Evolutionary conservation across 2,797 vertebrate species (phyloP).

Genomic region (Diplodus puntazzo): DNA sequence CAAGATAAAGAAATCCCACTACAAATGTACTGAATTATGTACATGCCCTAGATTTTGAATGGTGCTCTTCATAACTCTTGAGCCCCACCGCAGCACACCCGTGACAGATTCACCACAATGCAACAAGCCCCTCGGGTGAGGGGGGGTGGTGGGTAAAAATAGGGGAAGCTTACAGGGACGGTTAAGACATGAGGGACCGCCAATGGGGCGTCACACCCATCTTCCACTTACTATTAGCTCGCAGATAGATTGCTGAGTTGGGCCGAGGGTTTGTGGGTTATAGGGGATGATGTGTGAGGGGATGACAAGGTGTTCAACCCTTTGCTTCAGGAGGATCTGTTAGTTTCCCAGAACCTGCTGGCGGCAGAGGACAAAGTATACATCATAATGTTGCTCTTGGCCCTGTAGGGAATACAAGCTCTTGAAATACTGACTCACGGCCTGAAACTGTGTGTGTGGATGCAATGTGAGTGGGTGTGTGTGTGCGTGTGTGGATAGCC

Average conservation of each 20-base stretch:
- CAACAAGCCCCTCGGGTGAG: constrained; percentile 12
- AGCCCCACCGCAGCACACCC: constrained; percentile 11
- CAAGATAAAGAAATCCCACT: constrained; percentile 56
- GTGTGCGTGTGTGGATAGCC: not conserved
- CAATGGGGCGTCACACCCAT: constrained; percentile 17
- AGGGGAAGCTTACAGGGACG: constrained; percentile 29
- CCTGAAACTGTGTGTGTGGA: not conserved
- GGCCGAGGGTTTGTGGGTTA: constrained; percentile 24
- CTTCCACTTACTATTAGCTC: constrained; percentile 50
- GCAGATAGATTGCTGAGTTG: constrained; percentile 49
- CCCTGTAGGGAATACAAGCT: constrained; percentile 36
- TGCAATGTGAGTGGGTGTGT: not conserved
- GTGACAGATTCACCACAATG: constrained; percentile 46
- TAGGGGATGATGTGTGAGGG: constrained; percentile 56
- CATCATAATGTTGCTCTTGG: constrained; percentile 45
- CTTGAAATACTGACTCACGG: constrained; percentile 36
- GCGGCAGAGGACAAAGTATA: constrained; percentile 29
- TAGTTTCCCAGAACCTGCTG: constrained; percentile 29
- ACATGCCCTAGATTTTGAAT: constrained; percentile 36
- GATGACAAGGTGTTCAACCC: constrained; percentile 63
- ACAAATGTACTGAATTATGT: constrained; percentile 59
- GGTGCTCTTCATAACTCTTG: constrained; percentile 43
- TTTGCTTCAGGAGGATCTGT: constrained; percentile 38
- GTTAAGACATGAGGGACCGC: constrained; percentile 44
- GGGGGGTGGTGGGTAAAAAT: not conserved